Percentiles rank a stretch among this genome's conserved stretches.
These are phyloP conservation scores for Rhinatrema bivittatum DNA, from an alignment of 2,797 vertebrate species.

Conservation along the genomic window DNA sequence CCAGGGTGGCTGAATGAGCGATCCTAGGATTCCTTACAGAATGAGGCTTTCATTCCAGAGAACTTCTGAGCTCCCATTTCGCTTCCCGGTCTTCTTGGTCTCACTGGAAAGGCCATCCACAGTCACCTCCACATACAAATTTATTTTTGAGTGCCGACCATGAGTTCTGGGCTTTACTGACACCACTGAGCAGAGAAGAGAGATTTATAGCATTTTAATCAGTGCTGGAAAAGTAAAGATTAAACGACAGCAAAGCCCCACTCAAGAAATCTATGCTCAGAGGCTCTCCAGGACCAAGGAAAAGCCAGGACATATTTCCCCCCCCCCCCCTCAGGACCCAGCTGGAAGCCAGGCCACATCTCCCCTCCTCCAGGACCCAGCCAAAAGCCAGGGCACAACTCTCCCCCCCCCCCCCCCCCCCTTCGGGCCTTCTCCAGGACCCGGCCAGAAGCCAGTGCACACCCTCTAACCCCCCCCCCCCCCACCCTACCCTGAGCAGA, in stretches of 20 bases:
- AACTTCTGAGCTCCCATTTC: slow-evolving; percentile 79
- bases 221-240: too few relatives aligned
- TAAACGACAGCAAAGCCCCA: slow-evolving; percentile 4
- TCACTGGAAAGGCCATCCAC: slow-evolving; percentile 80
- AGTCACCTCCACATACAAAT: slow-evolving; percentile 85
- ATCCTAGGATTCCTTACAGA: slow-evolving; percentile 60
- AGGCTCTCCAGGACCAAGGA: not conserved
- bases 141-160: slow-evolving; percentile 71
- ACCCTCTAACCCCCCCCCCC: too few relatives aligned
- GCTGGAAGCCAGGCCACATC: accelerated
- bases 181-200: slow-evolving; percentile 57
- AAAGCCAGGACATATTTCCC: accelerated
- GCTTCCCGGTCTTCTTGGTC: slow-evolving; percentile 89
- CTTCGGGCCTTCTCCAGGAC: not conserved
- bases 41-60: slow-evolving; percentile 89
- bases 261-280: too few relatives aligned
- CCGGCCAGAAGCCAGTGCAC: too few relatives aligned
- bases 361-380: accelerated
- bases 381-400: not conserved
- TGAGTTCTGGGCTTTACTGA: slow-evolving; percentile 83
- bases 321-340: accelerated
- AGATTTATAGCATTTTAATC: not conserved
- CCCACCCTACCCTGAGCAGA: too few relatives aligned
- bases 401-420: accelerated
- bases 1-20: too few relatives aligned